phyloP scores from a whole-genome alignment of 2,888 invertebrate genomes.

The Hirtodrosophila histrioides region DNA sequence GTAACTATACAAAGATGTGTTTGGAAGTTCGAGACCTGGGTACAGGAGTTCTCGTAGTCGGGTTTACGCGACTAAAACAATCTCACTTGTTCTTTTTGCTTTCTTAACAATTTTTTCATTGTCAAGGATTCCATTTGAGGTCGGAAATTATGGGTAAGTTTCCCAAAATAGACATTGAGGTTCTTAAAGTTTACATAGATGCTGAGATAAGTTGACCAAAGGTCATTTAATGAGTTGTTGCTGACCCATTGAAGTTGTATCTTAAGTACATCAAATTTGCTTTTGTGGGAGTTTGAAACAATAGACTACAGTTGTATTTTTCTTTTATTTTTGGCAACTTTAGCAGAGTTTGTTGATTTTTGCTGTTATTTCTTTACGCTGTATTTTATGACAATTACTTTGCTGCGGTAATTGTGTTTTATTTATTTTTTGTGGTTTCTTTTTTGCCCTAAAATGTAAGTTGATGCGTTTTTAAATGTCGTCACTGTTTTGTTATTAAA shows the following conservation, averaged over 20 bases:
- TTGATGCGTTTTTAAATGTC: slow-evolving; percentile 74
- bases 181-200: neutral
- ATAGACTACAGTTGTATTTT: slow-evolving; percentile 13
- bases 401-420: slow-evolving; percentile 35
- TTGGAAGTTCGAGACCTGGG: too few species aligned
- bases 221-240: slow-evolving; percentile 23
- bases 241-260: slow-evolving; percentile 9
- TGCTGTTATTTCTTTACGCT: slow-evolving; percentile 16
- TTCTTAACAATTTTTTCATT: too few species aligned
- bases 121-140: too few species aligned
- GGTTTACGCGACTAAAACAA: too few species aligned
- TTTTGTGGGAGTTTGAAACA: slow-evolving; percentile 14
- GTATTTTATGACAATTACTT: slow-evolving; percentile 46
- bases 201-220: slow-evolving; percentile 5
- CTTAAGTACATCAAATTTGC: slow-evolving; percentile 18
- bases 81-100: too few species aligned
- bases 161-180: too few species aligned
- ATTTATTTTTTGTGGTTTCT: slow-evolving; percentile 12
- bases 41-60: too few species aligned
- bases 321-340: slow-evolving; percentile 30
- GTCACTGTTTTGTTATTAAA: slow-evolving; percentile 55
- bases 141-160: too few species aligned
- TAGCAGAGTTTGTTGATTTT: slow-evolving; percentile 38
- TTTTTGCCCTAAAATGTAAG: slow-evolving; percentile 16
- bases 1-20: too few species aligned